These are phyloP conservation scores for Antennarius maculatus DNA, from an alignment of 2,797 vertebrate species.

Conservation along the genomic window DNA sequence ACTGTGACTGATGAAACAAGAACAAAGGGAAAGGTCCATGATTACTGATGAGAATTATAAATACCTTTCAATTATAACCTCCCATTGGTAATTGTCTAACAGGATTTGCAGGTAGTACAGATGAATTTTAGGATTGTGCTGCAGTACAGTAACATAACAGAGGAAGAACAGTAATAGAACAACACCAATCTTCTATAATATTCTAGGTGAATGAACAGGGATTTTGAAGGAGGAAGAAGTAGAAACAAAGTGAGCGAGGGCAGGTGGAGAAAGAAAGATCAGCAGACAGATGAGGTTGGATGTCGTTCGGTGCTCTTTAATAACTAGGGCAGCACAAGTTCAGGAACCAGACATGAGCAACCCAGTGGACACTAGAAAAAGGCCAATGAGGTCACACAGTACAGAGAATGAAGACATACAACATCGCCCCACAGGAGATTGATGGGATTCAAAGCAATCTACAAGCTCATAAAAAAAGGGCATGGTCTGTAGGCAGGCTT, in stretches of 20 bases:
- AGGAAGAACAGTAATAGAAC: constrained; percentile 28
- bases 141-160: constrained; percentile 1
- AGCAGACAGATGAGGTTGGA: constrained; percentile 57
- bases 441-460: constrained; percentile 81
- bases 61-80: constrained; percentile 69
- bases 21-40: constrained; percentile 55
- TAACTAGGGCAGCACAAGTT: constrained; percentile 78
- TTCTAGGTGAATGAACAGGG: constrained; percentile 57
- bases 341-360: constrained; percentile 76
- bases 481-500: constrained; percentile 70
- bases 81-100: constrained; percentile 51
- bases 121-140: constrained; percentile 27
- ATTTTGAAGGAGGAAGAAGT: constrained; percentile 38
- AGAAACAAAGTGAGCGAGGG: constrained; percentile 54
- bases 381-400: constrained; percentile 77
- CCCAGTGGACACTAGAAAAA: constrained; percentile 71
- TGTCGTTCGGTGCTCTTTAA: constrained; percentile 74
- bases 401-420: constrained; percentile 60
- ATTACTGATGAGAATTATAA: constrained; percentile 76
- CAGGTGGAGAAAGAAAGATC: constrained; percentile 40
- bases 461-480: constrained; percentile 75
- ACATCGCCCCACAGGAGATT: constrained; percentile 73
- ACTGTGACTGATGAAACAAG: constrained; percentile 67
- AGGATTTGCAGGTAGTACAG: constrained; percentile 32
- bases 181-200: constrained; percentile 50